These are phyloP conservation scores for Marisa cornuarietis DNA, from an alignment of 1,140 invertebrate species.

Conservation along the genomic window DNA sequence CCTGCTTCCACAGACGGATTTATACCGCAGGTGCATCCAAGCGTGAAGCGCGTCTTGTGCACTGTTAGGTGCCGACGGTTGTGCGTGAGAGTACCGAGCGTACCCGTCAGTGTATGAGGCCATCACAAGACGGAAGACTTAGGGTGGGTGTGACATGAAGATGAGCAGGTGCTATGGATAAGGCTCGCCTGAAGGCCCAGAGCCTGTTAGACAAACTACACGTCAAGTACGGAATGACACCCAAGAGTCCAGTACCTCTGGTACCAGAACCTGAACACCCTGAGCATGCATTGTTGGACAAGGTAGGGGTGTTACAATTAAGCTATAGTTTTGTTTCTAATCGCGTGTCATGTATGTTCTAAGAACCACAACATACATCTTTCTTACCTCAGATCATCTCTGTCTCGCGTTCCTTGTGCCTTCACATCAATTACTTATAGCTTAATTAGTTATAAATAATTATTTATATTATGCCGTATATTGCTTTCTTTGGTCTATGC, in stretches of 20 bases:
- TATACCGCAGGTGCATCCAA: too few species aligned
- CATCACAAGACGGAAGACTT: too few species aligned
- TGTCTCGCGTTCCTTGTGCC: neutral
- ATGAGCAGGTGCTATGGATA: slow-evolving; percentile 16
- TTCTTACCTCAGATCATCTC: neutral
- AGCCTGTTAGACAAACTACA: slow-evolving; percentile 32
- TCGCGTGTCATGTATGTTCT: neutral
- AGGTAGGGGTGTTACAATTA: neutral
- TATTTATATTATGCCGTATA: too few species aligned
- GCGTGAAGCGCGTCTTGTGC: too few species aligned
- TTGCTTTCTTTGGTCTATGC: too few species aligned
- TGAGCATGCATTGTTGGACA: neutral
- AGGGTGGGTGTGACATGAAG: too few species aligned
- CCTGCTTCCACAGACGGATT: too few species aligned
- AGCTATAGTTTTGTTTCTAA: neutral
- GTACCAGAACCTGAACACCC: too few species aligned
- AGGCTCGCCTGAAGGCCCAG: slow-evolving; percentile 27
- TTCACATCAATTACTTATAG: neutral
- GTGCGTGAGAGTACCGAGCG: too few species aligned
- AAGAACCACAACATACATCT: too few species aligned
- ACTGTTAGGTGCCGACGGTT: too few species aligned
- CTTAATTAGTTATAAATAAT: neutral
- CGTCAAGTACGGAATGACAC: slow-evolving; percentile 27
- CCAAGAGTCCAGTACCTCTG: slow-evolving; percentile 4
- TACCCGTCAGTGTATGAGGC: too few species aligned